Conservation (phyloP, 2,888 invertebrate genomes). For the Drosophila antonietae region DNA sequence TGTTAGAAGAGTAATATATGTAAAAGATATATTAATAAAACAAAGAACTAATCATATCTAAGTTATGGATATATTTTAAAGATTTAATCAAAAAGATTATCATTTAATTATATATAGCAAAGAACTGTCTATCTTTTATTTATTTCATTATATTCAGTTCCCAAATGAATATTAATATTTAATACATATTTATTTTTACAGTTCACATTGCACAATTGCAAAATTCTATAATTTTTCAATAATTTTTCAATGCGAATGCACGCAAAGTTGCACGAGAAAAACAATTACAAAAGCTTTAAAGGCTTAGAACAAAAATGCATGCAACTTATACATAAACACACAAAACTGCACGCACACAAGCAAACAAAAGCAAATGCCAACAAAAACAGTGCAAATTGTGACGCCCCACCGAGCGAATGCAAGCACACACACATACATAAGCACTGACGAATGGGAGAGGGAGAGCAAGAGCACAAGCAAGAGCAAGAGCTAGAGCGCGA, state of each 20-base stretch:
- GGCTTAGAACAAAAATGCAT: conserved; percentile 55
- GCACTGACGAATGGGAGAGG: background rate
- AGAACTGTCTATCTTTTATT: background rate
- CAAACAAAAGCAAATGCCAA: conserved; percentile 34
- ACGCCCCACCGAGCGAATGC: conserved; percentile 53
- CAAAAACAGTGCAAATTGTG: conserved; percentile 58
- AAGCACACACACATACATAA: conserved; percentile 12
- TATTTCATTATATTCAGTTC: background rate
- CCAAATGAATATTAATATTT: conserved; percentile 22
- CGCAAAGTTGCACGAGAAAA: conserved; percentile 37
- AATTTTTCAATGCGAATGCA: conserved; percentile 39
- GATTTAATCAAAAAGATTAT: background rate
- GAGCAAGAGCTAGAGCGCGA: conserved; percentile 17
- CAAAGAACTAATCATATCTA: background rate
- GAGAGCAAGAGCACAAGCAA: conserved; percentile 23
- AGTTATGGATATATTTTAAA: background rate
- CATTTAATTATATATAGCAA: background rate
- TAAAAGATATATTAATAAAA: background rate
- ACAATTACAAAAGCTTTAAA: conserved; percentile 51
- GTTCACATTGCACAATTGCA: conserved; percentile 47
- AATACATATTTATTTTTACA: conserved; percentile 31
- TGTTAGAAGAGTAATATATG: background rate
- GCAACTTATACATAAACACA: conserved; percentile 30
- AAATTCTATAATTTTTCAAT: conserved; percentile 43
- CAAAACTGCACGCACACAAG: background rate